Conservation (phyloP, 2,888 invertebrate genomes). For the Mimachlamys varia region DNA sequence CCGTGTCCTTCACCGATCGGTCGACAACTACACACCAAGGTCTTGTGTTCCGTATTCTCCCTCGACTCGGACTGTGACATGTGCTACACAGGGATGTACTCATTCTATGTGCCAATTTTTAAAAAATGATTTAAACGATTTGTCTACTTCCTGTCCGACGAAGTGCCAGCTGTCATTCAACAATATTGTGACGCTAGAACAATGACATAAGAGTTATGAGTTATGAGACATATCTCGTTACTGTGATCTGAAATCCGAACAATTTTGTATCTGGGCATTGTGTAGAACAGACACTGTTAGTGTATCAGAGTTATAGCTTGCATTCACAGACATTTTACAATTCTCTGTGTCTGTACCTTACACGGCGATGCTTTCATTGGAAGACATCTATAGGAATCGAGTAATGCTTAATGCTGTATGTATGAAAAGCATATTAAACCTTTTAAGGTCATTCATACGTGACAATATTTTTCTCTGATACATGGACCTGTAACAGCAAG, state of each 20-base stretch:
- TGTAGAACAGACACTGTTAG: not conserved
- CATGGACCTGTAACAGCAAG: too few relatives aligned
- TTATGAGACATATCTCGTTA: not conserved
- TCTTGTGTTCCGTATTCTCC: not conserved
- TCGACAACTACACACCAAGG: conserved; percentile 4
- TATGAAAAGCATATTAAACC: too few relatives aligned
- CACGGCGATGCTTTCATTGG: too few relatives aligned
- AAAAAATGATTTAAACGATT: not conserved
- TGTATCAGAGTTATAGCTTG: too few relatives aligned
- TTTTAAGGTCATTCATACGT: too few relatives aligned
- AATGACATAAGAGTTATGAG: not conserved
- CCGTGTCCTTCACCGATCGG: not conserved
- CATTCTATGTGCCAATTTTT: not conserved
- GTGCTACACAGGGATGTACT: not conserved
- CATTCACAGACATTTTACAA: too few relatives aligned
- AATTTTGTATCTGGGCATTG: not conserved
- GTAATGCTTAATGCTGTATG: too few relatives aligned
- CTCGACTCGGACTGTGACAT: not conserved
- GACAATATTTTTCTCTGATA: too few relatives aligned
- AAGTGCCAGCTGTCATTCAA: not conserved
- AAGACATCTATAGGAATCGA: too few relatives aligned
- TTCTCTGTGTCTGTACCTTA: too few relatives aligned
- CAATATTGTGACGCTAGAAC: conserved; percentile 5
- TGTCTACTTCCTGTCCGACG: not conserved
- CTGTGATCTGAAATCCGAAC: not conserved